phyloP scores from a whole-genome alignment of 2,888 invertebrate species.

The Proisotoma minuta region DNA sequence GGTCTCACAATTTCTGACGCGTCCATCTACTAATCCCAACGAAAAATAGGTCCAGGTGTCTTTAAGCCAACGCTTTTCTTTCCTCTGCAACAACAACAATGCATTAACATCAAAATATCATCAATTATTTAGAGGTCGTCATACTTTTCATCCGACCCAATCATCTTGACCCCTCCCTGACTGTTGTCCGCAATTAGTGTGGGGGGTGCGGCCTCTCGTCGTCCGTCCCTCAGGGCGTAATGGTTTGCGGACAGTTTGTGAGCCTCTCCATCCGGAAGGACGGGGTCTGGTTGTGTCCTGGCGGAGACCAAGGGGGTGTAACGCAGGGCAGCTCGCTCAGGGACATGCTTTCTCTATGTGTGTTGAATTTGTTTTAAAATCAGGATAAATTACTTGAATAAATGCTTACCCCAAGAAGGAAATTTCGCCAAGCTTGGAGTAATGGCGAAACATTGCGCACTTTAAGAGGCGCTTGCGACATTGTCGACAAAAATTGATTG shows the following conservation, averaged over 20 bases:
- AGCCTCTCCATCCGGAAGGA: conserved; percentile 68
- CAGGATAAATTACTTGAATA: not conserved
- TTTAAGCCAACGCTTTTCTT: not conserved
- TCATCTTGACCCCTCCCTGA: conserved; percentile 21
- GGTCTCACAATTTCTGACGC: too few species aligned
- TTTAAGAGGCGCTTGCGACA: conserved; percentile 16
- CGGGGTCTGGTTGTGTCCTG: conserved; percentile 76
- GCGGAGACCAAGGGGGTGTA: conserved; percentile 64
- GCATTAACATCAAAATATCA: not conserved
- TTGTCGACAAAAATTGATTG: not conserved
- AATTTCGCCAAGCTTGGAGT: conserved; percentile 36
- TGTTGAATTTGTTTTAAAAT: conserved; percentile 2
- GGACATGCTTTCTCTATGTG: conserved; percentile 58
- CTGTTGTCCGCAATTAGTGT: conserved; percentile 53
- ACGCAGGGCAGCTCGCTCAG: conserved; percentile 57
- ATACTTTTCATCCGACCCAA: conserved; percentile 22
- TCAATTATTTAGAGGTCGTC: not conserved
- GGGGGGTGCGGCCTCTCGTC: conserved; percentile 72
- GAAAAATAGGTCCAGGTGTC: not conserved
- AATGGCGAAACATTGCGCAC: conserved; percentile 40
- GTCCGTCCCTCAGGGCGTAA: conserved; percentile 75
- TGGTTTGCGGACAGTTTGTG: conserved; percentile 76
- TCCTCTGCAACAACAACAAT: not conserved
- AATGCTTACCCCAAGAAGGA: conserved; percentile 41
- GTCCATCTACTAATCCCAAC: not conserved